Percentiles rank a stretch among this genome's conserved stretches.
phyloP scores from a whole-genome alignment of 2,113 vertebrate species.

The Rhabdornis inornatus region DNA sequence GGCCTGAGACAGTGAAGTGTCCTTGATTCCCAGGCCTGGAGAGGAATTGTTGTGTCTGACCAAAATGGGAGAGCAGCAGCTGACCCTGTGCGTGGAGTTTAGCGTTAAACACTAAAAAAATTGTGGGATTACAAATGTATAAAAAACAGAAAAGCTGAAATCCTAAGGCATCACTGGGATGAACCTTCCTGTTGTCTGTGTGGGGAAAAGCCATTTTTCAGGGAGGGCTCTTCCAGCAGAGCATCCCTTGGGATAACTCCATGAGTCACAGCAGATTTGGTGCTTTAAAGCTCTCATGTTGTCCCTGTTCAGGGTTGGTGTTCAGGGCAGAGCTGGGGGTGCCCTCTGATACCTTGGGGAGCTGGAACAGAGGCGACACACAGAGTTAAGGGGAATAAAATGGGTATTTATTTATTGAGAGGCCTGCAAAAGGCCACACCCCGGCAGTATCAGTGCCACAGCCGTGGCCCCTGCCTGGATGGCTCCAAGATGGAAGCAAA shows the following conservation, averaged over 20 bases:
- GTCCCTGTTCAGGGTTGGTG: rapidly evolving
- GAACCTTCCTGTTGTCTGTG: rapidly evolving
- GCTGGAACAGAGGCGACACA: too few species aligned
- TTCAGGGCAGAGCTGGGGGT: not conserved
- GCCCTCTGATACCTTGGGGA: not conserved
- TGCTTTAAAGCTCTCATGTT: not conserved
- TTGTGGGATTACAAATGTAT: rapidly evolving
- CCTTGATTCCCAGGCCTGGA: not conserved
- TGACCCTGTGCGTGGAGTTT: rapidly evolving
- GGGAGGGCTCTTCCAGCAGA: not conserved
- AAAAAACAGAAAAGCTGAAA: not conserved
- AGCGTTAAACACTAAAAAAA: not conserved
- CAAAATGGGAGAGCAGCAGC: not conserved
- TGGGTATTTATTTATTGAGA: too few species aligned
- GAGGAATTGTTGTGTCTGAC: not conserved
- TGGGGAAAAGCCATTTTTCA: not conserved
- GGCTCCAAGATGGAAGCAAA: too few species aligned
- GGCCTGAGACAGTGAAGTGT: not conserved
- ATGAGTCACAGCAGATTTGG: rapidly evolving
- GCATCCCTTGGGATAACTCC: not conserved
- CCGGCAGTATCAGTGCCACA: too few species aligned
- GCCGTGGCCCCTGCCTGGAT: too few species aligned
- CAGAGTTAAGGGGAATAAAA: too few species aligned
- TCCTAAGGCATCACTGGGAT: not conserved
- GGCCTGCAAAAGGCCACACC: too few species aligned